These are phyloP conservation scores for Myrmecobius fasciatus DNA, from an alignment of 2,113 vertebrate species.

Conservation along the genomic window DNA sequence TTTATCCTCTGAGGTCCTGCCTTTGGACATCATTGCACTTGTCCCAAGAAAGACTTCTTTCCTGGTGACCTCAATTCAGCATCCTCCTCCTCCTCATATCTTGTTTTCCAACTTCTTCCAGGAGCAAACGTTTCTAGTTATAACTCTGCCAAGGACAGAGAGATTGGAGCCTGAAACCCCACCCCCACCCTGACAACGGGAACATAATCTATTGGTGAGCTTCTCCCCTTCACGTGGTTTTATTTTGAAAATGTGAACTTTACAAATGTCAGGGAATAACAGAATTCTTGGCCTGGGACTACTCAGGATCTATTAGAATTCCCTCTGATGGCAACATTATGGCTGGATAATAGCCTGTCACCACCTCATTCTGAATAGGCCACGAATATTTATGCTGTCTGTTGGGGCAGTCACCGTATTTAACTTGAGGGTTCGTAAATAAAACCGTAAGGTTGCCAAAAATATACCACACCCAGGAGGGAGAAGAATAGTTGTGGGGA, in stretches of 20 bases:
- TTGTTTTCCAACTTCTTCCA: not conserved
- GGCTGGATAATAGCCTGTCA: constrained; percentile 51
- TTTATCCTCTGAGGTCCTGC: not conserved
- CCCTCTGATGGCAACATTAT: constrained; percentile 59
- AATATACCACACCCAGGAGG: not conserved
- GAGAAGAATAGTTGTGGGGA: not conserved
- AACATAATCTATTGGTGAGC: constrained; percentile 25
- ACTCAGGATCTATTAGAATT: constrained; percentile 75
- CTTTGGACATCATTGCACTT: not conserved
- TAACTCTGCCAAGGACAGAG: not conserved
- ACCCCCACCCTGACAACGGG: not conserved
- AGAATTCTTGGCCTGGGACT: constrained; percentile 74
- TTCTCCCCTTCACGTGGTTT: constrained; percentile 38
- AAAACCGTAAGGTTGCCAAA: not conserved
- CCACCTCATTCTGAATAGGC: constrained; percentile 18
- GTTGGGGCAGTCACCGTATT: constrained; percentile 70
- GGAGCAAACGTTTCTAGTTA: not conserved
- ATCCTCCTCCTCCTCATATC: not conserved
- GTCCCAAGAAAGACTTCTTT: not conserved
- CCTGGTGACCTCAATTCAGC: not conserved
- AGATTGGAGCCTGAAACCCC: not conserved
- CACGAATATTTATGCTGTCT: constrained; percentile 30
- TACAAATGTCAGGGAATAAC: constrained; percentile 82
- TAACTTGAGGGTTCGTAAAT: constrained; percentile 63
- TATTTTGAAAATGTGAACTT: constrained; percentile 85